Base-by-base conservation (phyloP, 2,113 vertebrate species). In the Camelus bactrianus region DNA sequence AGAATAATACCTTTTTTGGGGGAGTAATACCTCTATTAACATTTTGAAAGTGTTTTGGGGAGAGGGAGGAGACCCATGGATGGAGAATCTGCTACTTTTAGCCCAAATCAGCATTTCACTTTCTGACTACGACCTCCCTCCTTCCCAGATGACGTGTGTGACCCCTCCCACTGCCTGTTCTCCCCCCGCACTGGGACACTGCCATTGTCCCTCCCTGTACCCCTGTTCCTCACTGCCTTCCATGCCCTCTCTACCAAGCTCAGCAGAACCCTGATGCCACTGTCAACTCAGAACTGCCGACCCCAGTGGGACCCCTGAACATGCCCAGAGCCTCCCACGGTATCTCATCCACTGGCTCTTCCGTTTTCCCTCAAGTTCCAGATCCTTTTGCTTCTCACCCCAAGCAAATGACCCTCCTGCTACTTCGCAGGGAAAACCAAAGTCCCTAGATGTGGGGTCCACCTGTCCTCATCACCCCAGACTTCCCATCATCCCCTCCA, bases 161-260 rank as follows among this genome's bases (percentile, higher is more conserved):
- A 15, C 42, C 50, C 4, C 22, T 24, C 32, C 42, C 0, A 4
- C 72, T 28, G 15, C 1, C 14, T 35, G 48, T 9, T 17, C 35
- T 19, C 11, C 4, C 2, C 5, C 6, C 28, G 15, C 38, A 5
- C 46, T 2, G 15, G 20, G 4, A 28, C 0, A 1, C 13, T 64
- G n/a, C 13, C 6, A 0, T 19, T 0, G 7, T 52, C 54, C n/a
- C n/a, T 52, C 46, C 56, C 65, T 11, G 3, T 32, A 17, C 75
- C 26, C 54, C 2, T 8, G 6, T 35, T 56, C 20, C 56, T 65
- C 17, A 52, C 56, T 64, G 24, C 24, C 26, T 35, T 58, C 62
- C 17, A 2, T 30, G 30, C 13, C 62, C 64, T 70, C 42, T 69
- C 6, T 2, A 22, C 83, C 8, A 38, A 38, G 69, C n/a, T 26